Conservation (phyloP, 1,140 invertebrate genomes). For the Musca domestica region DNA sequence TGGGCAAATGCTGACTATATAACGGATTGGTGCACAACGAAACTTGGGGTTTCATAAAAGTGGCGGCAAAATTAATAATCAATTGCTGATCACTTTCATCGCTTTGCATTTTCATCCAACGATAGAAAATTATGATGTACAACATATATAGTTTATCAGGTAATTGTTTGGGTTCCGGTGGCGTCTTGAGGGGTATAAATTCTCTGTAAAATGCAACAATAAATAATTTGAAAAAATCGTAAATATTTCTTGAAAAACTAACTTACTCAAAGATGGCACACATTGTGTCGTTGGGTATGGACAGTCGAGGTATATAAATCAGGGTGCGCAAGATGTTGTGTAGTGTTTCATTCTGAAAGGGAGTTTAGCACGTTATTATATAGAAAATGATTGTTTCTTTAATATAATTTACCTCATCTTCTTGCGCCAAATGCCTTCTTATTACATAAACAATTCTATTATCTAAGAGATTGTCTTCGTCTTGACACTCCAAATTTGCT, state of each 20-base stretch:
- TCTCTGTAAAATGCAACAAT: neutral
- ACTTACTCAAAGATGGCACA: slow-evolving; percentile 38
- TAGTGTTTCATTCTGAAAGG: neutral
- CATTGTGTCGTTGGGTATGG: slow-evolving; percentile 37
- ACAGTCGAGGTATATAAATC: slow-evolving; percentile 39
- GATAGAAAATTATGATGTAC: slow-evolving; percentile 35
- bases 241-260: neutral
- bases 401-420: neutral
- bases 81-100: slow-evolving; percentile 31
- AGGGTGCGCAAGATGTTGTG: slow-evolving; percentile 32
- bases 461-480: slow-evolving; percentile 33
- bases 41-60: slow-evolving; percentile 39
- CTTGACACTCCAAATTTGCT: slow-evolving; percentile 31
- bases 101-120: slow-evolving; percentile 38
- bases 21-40: slow-evolving; percentile 28
- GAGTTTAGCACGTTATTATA: too few relatives aligned
- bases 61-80: slow-evolving; percentile 40
- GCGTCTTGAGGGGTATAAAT: slow-evolving; percentile 15
- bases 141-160: slow-evolving; percentile 35
- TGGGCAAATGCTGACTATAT: slow-evolving; percentile 36
- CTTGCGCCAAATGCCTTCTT: slow-evolving; percentile 23
- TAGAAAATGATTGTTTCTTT: neutral
- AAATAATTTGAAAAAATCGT: neutral
- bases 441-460: slow-evolving; percentile 37
- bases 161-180: slow-evolving; percentile 34